A percentile compares a stretch with the other conserved stretches of the same genome.
Conservation (phyloP, 2,113 vertebrate genomes). For the Amblyopsis rosae region DNA sequence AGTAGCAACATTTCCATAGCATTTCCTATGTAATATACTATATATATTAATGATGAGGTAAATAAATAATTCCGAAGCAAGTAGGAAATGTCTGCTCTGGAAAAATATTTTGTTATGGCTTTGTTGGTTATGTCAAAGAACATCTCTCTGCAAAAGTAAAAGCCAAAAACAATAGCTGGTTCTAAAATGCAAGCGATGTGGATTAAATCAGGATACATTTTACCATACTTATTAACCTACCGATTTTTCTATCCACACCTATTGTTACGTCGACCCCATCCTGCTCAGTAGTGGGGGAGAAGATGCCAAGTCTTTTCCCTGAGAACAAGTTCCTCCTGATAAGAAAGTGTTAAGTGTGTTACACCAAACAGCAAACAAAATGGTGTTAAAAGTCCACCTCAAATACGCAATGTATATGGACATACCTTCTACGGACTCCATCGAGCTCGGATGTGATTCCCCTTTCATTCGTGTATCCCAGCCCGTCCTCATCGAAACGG, state of each 20-base stretch:
- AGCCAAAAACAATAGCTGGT: too few relatives aligned
- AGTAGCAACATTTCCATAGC: too few relatives aligned
- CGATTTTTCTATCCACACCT: slow-evolving; percentile 50
- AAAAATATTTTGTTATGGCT: too few relatives aligned
- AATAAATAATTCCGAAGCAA: too few relatives aligned
- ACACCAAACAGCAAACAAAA: background rate
- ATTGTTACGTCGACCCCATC: slow-evolving; percentile 43
- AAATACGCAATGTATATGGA: background rate
- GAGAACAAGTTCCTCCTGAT: slow-evolving; percentile 72
- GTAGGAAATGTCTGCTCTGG: too few relatives aligned
- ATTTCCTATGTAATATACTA: too few relatives aligned
- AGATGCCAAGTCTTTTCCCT: slow-evolving; percentile 85
- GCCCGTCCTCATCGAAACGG: slow-evolving; percentile 80
- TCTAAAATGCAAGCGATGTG: background rate
- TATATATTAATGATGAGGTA: too few relatives aligned
- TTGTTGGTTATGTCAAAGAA: too few relatives aligned
- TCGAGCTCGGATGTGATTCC: slow-evolving; percentile 37
- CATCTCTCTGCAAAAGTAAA: too few relatives aligned
- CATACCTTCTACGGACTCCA: slow-evolving; percentile 68
- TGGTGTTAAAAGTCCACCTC: background rate
- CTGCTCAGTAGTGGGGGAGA: slow-evolving; percentile 64
- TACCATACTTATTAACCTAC: background rate
- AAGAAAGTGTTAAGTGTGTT: slow-evolving; percentile 30
- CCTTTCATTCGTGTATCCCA: slow-evolving; percentile 45
- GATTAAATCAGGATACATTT: background rate